Evolutionary conservation across 2,888 invertebrate genomes (phyloP), one percentile per base, ranked within the genome.

Genomic region (Scaptomyza tumidula): DNA sequence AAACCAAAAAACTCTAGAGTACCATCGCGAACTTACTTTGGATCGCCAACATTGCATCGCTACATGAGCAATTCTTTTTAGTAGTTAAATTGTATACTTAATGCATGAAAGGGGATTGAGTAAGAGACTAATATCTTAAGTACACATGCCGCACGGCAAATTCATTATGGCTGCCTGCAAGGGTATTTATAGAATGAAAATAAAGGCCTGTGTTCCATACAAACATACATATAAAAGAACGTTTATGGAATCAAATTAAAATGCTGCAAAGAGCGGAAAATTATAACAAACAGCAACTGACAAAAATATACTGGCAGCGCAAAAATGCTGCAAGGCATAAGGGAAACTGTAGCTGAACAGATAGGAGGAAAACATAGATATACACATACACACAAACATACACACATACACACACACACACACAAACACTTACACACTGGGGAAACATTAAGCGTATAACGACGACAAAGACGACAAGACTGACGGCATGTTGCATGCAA

Each of bases 201-300:
- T 41, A 49, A 65, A 66, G 64, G 60, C 50, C 50, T 41, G 70
- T 63, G 31, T 35, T 35, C 9, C 4, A 35, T 35, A 35, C 35
- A n/a, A 7, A 14, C 14, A 39, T 14, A 14, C 16, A 49, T 37
- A 57, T 57, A 73, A 79, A 57, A 31, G 65, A 78, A 66, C 69
- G 74, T 71, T 75, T 70, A 69, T 73, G 73, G 77, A 89, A 89
- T 89, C 85, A 89, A 90, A 89, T 89, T 90, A 90, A 89, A 89
- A 89, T 79, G 64, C 88, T 87, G 87, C 81, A 89, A 89, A 82
- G 67, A 89, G 80, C 86, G 90, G 88, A 89, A 90, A 90, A 89
- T 90, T 89, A 90, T 87, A 75, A 77, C 84, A 84, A 87, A 84
- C 80, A 79, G 67, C 53, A 58, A 75, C 54, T 63, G 63, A 52